Percentiles rank a stretch among this genome's conserved stretches.
Evolutionary conservation across 2,113 vertebrate species (phyloP).

Genomic region (Scomber scombrus): DNA sequence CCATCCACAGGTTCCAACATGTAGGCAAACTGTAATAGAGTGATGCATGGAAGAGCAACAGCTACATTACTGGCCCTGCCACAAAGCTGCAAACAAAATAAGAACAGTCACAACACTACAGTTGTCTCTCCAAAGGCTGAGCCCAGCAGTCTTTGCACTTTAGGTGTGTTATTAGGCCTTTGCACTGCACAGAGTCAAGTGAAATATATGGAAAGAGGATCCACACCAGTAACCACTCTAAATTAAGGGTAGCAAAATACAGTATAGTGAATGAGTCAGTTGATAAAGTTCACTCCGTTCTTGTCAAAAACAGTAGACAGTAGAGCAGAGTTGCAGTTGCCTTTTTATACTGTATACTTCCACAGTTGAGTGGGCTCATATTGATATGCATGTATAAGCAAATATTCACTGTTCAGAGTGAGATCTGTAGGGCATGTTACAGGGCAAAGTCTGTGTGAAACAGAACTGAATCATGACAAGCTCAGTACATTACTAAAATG

Average conservation of each 20-base stretch:
- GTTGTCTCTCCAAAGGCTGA: constrained; percentile 14
- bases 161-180: constrained; percentile 44
- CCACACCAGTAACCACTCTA: constrained; percentile 12
- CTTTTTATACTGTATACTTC: not conserved
- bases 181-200: constrained; percentile 11
- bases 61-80: not conserved
- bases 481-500: not conserved
- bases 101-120: not conserved
- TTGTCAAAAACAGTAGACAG: not conserved
- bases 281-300: not conserved
- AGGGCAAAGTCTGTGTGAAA: not conserved
- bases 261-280: constrained; percentile 16
- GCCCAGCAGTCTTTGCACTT: not conserved
- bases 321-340: not conserved
- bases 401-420: not conserved
- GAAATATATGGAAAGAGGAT: constrained; percentile 31
- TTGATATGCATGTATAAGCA: not conserved
- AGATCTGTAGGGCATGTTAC: not conserved
- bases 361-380: not conserved
- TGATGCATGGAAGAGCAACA: not conserved
- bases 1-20: too few relatives aligned
- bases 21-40: too few relatives aligned
- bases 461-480: constrained; percentile 11
- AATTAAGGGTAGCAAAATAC: constrained; percentile 15
- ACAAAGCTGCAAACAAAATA: constrained; percentile 9